Evolutionary conservation across 2,113 vertebrate genomes (phyloP).

Genomic region (Sceloporus undulatus): DNA sequence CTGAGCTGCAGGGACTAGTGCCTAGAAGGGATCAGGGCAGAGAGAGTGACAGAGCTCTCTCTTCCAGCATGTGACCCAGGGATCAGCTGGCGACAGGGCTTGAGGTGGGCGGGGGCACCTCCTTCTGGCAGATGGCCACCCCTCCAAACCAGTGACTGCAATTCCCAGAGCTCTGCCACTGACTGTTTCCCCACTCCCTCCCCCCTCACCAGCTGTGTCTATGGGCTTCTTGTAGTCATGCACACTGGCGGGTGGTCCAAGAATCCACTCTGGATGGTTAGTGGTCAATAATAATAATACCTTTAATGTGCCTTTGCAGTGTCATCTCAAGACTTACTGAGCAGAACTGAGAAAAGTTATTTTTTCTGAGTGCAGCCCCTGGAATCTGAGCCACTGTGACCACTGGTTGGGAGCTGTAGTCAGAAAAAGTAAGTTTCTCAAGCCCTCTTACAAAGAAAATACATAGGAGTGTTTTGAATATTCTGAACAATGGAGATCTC

Average conservation of each 20-base stretch:
- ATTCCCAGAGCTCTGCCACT: not conserved
- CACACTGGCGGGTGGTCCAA: not conserved
- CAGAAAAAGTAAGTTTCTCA: too few relatives aligned
- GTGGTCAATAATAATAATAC: not conserved
- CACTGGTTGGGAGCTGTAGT: too few relatives aligned
- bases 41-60: not conserved
- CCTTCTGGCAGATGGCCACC: not conserved
- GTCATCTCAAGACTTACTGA: not conserved
- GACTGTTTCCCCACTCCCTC: not conserved
- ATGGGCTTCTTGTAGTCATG: not conserved
- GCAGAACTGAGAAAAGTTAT: not conserved
- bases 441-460: too few relatives aligned
- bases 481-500: not conserved
- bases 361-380: too few relatives aligned
- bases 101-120: not conserved
- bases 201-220: not conserved
- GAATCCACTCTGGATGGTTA: not conserved
- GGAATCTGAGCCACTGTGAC: too few relatives aligned
- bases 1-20: constrained; percentile 6
- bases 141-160: not conserved
- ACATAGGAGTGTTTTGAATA: not conserved
- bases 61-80: constrained; percentile 30
- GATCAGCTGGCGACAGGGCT: constrained; percentile 34
- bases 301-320: not conserved
- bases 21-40: constrained; percentile 38